Evolutionary conservation across 2,797 vertebrate genomes (phyloP).

Genomic region (Tenualosa ilisha): DNA sequence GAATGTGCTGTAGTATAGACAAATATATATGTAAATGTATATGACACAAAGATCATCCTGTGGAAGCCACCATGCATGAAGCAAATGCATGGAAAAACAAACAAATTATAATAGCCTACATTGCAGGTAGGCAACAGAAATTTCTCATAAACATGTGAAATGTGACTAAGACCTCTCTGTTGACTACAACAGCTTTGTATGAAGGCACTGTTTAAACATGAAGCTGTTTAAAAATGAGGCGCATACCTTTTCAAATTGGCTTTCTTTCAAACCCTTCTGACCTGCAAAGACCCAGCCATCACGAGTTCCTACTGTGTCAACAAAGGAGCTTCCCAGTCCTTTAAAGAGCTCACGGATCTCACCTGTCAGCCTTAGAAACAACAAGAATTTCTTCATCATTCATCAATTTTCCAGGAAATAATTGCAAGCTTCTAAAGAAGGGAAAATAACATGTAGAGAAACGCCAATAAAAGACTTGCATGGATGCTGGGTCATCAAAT

Average conservation of each 20-base stretch:
- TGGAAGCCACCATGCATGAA: not conserved
- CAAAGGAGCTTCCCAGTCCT: slow-evolving; percentile 78
- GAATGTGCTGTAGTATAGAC: slow-evolving; percentile 64
- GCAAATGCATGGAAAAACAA: not conserved
- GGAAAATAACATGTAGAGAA: not conserved
- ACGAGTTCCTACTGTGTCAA: slow-evolving; percentile 68
- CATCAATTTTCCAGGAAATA: not conserved
- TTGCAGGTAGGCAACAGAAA: not conserved
- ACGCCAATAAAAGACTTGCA: slow-evolving; percentile 70
- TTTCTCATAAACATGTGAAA: not conserved
- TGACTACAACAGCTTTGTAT: not conserved
- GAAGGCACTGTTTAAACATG: not conserved
- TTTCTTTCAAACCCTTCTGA: slow-evolving; percentile 64
- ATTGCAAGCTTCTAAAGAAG: not conserved
- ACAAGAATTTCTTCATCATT: not conserved
- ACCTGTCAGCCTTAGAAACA: slow-evolving; percentile 75
- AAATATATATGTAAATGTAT: not conserved
- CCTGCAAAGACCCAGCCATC: slow-evolving; percentile 91
- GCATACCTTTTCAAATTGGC: slow-evolving; percentile 84
- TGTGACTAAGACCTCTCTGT: not conserved
- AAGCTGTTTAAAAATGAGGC: not conserved
- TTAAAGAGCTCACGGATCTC: slow-evolving; percentile 69
- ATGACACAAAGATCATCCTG: slow-evolving; percentile 16
- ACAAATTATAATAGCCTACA: not conserved
- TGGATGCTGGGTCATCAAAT: slow-evolving; percentile 78